These are phyloP conservation scores for Elephas maximus DNA, from an alignment of 2,113 vertebrate species.

Conservation along the genomic window DNA sequence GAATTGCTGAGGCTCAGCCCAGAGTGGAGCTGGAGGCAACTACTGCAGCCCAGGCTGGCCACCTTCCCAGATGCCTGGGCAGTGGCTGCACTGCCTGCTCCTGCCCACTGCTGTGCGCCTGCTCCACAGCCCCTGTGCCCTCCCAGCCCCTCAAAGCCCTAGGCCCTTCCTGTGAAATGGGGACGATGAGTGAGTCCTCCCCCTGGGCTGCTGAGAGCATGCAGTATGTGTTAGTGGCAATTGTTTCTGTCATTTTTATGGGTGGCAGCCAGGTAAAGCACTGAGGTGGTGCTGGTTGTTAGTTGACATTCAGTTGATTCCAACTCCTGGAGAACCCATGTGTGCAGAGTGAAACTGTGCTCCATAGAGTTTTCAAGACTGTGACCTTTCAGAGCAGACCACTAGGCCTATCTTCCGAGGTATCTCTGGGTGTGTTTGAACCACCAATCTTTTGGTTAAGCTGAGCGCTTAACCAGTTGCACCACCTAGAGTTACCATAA, in stretches of 20 bases:
- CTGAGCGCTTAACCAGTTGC: neutral
- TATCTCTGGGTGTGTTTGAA: neutral
- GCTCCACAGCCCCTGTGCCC: neutral
- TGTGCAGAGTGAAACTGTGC: too few species aligned
- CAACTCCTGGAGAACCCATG: too few species aligned
- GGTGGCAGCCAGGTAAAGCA: neutral
- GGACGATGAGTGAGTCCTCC: neutral
- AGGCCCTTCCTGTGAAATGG: neutral
- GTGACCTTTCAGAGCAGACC: too few species aligned
- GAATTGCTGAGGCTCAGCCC: constrained; percentile 40
- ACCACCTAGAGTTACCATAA: neutral
- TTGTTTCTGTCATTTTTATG: neutral
- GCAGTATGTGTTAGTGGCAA: neutral
- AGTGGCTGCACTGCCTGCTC: neutral
- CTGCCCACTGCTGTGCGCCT: neutral
- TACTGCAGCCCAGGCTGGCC: constrained; percentile 67
- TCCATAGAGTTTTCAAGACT: too few species aligned
- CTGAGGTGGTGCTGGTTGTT: neutral
- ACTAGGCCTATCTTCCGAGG: neutral
- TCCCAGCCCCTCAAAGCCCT: neutral
- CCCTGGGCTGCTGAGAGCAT: neutral
- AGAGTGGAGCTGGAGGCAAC: neutral
- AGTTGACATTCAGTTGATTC: too few species aligned
- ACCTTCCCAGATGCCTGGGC: constrained; percentile 43
- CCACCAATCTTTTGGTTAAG: neutral